Percentiles rank a stretch among this genome's conserved stretches.
These are phyloP conservation scores for Corythornis cristatus DNA, from an alignment of 2,113 vertebrate species.

Conservation along the genomic window DNA sequence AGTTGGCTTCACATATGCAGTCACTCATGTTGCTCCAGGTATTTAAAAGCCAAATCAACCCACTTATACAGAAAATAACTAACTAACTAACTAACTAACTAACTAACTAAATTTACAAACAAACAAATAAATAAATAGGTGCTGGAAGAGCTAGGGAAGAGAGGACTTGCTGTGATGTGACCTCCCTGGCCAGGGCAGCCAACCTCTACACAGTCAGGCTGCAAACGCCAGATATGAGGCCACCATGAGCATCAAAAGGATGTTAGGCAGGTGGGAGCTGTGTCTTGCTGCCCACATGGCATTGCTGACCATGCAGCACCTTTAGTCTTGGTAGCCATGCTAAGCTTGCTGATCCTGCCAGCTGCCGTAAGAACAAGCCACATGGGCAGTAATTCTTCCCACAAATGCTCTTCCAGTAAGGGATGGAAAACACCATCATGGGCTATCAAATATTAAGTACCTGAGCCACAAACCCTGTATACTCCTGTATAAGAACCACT, in stretches of 20 bases:
- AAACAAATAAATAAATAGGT: not conserved
- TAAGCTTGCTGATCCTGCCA: not conserved
- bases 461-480: constrained; percentile 11
- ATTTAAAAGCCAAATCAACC: not conserved
- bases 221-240: not conserved
- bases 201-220: rapidly evolving
- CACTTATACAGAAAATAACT: not conserved
- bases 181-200: not conserved
- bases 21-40: not conserved
- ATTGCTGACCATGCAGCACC: rapidly evolving
- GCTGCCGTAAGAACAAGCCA: not conserved
- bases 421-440: not conserved
- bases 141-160: not conserved
- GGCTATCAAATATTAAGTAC: constrained; percentile 21
- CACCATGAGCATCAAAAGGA: not conserved
- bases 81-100: not conserved
- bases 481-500: not conserved
- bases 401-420: not conserved
- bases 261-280: rapidly evolving
- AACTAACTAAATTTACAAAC: no score
- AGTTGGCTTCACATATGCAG: not conserved
- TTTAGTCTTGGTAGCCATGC: rapidly evolving
- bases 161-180: not conserved
- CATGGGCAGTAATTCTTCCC: not conserved
- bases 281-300: rapidly evolving